These are phyloP conservation scores for Philantomba maxwellii DNA, from an alignment of 2,113 vertebrate genomes.

Conservation along the genomic window DNA sequence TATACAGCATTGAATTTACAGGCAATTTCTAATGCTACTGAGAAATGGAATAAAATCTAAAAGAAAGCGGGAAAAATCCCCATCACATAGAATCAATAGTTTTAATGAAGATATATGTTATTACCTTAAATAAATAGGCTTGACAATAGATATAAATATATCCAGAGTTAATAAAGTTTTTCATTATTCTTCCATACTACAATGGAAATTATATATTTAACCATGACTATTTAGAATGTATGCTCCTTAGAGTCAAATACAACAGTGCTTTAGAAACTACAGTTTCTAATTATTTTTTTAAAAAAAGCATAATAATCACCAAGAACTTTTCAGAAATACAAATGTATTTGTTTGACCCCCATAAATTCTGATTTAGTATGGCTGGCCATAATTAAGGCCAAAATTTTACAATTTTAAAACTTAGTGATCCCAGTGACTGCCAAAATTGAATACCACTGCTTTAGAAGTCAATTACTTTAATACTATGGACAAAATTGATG, in stretches of 20 bases:
- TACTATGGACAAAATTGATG: not conserved
- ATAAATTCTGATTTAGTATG: not conserved
- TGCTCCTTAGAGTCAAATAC: not conserved
- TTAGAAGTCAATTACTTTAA: slow-evolving; percentile 9
- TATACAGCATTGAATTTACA: not conserved
- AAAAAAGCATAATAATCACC: not conserved
- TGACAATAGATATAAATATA: not conserved
- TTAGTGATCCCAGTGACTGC: not conserved
- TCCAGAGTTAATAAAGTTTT: slow-evolving; percentile 3
- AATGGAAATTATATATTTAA: not conserved
- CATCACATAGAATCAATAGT: not conserved
- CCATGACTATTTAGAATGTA: not conserved
- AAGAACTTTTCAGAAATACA: not conserved
- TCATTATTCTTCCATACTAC: not conserved
- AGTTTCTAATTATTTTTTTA: not conserved
- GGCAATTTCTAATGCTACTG: not conserved
- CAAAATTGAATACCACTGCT: not conserved
- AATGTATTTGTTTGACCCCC: not conserved
- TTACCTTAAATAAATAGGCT: not conserved
- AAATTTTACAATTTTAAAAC: slow-evolving; percentile 32
- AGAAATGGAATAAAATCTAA: slow-evolving; percentile 25
- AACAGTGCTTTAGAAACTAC: not conserved
- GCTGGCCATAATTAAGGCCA: not conserved
- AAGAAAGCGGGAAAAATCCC: not conserved
- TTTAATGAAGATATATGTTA: slow-evolving; percentile 9